phyloP scores from a whole-genome alignment of 2,888 invertebrate species.

The Agriopis leucophaearia region DNA sequence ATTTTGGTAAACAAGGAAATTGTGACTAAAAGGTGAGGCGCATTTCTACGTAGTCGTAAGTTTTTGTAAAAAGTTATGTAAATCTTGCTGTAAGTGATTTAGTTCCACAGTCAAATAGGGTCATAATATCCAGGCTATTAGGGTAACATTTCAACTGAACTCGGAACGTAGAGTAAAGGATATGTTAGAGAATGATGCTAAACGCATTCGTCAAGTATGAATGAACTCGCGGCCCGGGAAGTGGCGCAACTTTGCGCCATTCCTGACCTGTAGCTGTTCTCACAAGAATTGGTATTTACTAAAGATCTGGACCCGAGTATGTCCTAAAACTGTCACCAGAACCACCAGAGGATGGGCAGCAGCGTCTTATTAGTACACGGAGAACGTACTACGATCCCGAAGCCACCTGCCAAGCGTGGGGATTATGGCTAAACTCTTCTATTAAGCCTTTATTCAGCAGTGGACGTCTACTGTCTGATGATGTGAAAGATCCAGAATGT shows the following conservation, averaged over 20 bases:
- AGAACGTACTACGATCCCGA: too few species aligned
- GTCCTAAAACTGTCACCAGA: too few species aligned
- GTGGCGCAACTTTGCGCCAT: slow-evolving; percentile 24
- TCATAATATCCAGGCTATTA: background rate
- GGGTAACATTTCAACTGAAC: background rate
- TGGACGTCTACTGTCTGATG: too few species aligned
- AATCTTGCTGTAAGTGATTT: background rate
- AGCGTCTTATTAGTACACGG: too few species aligned
- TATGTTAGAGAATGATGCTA: slow-evolving; percentile 11
- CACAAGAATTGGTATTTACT: slow-evolving; percentile 11
- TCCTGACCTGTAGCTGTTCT: slow-evolving; percentile 11
- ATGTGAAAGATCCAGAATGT: too few species aligned
- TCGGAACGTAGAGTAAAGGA: slow-evolving; percentile 1
- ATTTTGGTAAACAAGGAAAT: too few species aligned
- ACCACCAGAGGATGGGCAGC: too few species aligned
- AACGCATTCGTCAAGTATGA: slow-evolving; percentile 11
- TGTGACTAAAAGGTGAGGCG: too few species aligned
- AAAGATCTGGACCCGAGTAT: background rate
- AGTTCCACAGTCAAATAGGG: background rate
- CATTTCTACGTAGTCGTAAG: background rate
- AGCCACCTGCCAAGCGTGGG: too few species aligned
- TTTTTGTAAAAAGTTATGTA: background rate
- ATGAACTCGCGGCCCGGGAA: slow-evolving; percentile 11
- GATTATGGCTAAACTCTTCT: too few species aligned
- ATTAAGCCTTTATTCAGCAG: too few species aligned